These are phyloP conservation scores for Channa striata DNA, from an alignment of 2,797 vertebrate genomes.

Conservation along the genomic window DNA sequence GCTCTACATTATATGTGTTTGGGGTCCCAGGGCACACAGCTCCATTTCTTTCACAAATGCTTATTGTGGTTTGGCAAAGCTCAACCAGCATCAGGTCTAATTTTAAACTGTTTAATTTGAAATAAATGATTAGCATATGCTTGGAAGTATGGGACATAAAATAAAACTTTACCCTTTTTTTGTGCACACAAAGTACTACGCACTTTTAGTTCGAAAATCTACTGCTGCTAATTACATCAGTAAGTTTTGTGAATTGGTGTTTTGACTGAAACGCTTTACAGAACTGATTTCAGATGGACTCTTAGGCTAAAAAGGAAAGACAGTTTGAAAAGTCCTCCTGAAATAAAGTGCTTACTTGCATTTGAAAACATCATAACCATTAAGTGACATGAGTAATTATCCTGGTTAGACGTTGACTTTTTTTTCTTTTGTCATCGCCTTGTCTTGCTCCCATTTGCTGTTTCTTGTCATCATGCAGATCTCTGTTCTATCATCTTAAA, in stretches of 20 bases:
- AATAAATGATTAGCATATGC: slow-evolving; percentile 55
- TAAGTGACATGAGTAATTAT: too few relatives aligned
- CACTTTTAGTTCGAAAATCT: too few relatives aligned
- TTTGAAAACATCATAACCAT: too few relatives aligned
- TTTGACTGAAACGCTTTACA: not conserved
- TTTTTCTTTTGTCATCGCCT: too few relatives aligned
- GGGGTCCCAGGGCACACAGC: slow-evolving; percentile 21
- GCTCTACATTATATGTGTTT: slow-evolving; percentile 2
- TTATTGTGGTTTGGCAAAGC: slow-evolving; percentile 47
- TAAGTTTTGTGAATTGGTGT: not conserved
- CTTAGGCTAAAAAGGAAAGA: too few relatives aligned
- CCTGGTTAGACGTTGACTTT: too few relatives aligned
- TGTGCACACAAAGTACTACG: too few relatives aligned
- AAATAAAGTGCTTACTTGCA: too few relatives aligned
- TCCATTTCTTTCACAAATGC: slow-evolving; percentile 24
- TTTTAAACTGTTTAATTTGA: slow-evolving; percentile 42
- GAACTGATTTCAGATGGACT: not conserved
- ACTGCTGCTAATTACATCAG: not conserved
- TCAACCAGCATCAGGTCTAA: slow-evolving; percentile 28
- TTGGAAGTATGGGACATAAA: slow-evolving; percentile 15
- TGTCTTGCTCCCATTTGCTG: too few relatives aligned
- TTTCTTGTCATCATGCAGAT: too few relatives aligned
- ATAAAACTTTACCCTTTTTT: slow-evolving; percentile 26
- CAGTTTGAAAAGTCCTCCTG: too few relatives aligned
- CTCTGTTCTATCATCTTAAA: too few relatives aligned